These are phyloP conservation scores for Neoaliturus tenellus DNA, from an alignment of 2,888 invertebrate genomes.

Conservation along the genomic window DNA sequence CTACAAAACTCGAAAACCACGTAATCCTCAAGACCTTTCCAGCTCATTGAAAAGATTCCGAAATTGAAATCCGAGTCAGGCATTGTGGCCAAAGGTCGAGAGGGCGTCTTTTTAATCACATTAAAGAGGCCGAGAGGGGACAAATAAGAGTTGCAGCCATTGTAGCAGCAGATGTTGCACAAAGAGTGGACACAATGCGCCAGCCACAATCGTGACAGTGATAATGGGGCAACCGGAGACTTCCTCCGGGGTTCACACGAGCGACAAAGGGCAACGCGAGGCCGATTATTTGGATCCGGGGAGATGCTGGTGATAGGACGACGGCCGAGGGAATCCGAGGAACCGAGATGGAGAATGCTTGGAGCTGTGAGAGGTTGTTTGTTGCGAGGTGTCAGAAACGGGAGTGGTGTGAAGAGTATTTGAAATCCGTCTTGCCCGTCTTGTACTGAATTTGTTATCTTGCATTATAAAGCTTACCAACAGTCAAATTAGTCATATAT, in stretches of 20 bases:
- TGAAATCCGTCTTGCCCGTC: too few species aligned
- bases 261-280: slow-evolving; percentile 19
- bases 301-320: background rate
- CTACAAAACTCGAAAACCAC: too few species aligned
- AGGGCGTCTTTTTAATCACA: slow-evolving; percentile 30
- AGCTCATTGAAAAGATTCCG: background rate
- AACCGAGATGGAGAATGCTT: too few species aligned
- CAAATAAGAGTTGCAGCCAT: background rate
- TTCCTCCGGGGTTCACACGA: slow-evolving; percentile 26
- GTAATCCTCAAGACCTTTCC: too few species aligned
- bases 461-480: too few species aligned
- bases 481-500: too few species aligned
- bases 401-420: too few species aligned
- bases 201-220: background rate
- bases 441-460: too few species aligned
- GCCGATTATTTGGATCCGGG: slow-evolving; percentile 29
- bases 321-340: background rate
- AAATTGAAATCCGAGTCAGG: background rate
- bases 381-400: too few species aligned
- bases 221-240: slow-evolving; percentile 29
- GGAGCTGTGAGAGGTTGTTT: too few species aligned
- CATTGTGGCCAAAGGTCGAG: slow-evolving; percentile 12
- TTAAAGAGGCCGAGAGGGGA: slow-evolving; percentile 4
- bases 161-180: background rate
- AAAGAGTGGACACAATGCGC: background rate